Conservation (phyloP, 2,888 invertebrate genomes). For the Alsophila aescularia region DNA sequence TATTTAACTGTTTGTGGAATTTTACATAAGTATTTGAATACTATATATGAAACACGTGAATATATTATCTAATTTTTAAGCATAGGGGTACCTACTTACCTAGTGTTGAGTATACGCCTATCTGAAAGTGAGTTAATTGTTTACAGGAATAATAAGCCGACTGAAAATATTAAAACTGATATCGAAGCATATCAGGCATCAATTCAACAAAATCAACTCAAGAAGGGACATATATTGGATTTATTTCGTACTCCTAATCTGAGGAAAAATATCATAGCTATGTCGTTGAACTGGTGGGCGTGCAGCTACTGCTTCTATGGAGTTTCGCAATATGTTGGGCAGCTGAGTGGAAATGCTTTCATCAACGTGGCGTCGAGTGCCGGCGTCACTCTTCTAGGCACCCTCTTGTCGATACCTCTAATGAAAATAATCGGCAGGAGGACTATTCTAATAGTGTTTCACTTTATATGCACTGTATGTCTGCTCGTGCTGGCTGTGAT, state of each 20-base stretch:
- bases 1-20: no score
- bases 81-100: background rate
- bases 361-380: constrained; percentile 92
- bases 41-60: no score
- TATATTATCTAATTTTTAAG: no score
- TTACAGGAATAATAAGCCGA: constrained; percentile 78
- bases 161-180: constrained; percentile 68
- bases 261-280: constrained; percentile 87
- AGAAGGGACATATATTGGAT: constrained; percentile 85
- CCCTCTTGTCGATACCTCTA: constrained; percentile 85
- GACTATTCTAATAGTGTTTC: constrained; percentile 86
- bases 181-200: constrained; percentile 67
- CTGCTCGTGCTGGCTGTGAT: constrained; percentile 85
- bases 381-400: constrained; percentile 84
- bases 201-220: constrained; percentile 57
- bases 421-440: constrained; percentile 88
- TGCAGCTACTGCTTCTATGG: constrained; percentile 92
- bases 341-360: constrained; percentile 91
- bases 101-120: background rate
- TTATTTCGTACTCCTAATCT: constrained; percentile 89
- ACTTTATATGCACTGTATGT: constrained; percentile 85
- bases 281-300: constrained; percentile 91
- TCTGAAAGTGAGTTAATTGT: constrained; percentile 1
- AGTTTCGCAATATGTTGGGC: constrained; percentile 91
- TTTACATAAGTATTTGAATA: no score